Evolutionary conservation across 2,113 vertebrate genomes (phyloP).

Genomic region (Vulpes ferrilata): DNA sequence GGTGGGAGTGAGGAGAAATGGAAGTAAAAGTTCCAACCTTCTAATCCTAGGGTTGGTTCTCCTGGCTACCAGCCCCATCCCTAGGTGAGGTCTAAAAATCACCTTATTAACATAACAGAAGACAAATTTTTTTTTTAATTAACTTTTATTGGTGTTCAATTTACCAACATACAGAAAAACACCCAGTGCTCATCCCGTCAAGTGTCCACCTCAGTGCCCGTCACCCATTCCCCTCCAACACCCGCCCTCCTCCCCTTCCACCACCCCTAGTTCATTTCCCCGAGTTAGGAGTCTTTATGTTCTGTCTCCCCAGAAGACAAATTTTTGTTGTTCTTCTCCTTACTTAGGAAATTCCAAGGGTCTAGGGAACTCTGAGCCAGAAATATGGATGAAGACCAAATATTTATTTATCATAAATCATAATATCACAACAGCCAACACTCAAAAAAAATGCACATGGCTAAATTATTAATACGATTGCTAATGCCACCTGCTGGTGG

Average conservation of each 20-base stretch:
- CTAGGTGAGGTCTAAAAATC: not conserved
- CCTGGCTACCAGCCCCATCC: not conserved
- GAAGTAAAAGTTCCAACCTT: not conserved
- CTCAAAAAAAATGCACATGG: not conserved
- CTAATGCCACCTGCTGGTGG: slow-evolving; percentile 61
- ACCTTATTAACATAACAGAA: not conserved
- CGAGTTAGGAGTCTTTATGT: too few relatives aligned
- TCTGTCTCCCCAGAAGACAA: not conserved
- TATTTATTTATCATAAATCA: not conserved
- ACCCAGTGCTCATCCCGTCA: too few relatives aligned
- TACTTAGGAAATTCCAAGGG: not conserved
- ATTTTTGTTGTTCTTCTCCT: not conserved
- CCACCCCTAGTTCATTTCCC: too few relatives aligned
- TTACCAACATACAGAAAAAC: too few relatives aligned
- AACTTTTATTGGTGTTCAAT: too few relatives aligned
- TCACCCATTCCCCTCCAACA: too few relatives aligned
- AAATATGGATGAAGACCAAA: not conserved
- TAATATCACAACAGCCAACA: not conserved
- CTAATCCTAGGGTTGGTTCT: not conserved
- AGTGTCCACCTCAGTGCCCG: too few relatives aligned
- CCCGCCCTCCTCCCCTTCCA: too few relatives aligned
- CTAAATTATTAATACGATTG: not conserved
- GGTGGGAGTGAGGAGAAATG: too few relatives aligned
- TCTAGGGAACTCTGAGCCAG: not conserved
- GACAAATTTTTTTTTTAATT: not conserved